phyloP scores from a whole-genome alignment of 2,113 vertebrate genomes.

The Spea bombifrons region DNA sequence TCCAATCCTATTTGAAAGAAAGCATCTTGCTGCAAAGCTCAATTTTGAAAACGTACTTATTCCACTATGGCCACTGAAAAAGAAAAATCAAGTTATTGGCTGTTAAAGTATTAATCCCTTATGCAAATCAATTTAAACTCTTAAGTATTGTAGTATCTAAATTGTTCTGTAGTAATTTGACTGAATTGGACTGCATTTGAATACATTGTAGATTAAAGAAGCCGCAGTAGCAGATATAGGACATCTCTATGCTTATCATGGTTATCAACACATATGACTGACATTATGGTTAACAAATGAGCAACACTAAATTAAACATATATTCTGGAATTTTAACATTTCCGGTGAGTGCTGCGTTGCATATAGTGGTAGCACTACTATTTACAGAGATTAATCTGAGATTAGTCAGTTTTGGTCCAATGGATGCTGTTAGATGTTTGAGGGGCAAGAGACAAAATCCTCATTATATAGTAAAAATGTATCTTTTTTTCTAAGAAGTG shows the following conservation, averaged over 20 bases:
- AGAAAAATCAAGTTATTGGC: constrained; percentile 40
- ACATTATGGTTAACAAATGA: constrained; percentile 13
- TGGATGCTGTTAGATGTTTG: no score
- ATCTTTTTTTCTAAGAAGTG: no score
- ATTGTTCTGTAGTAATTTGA: constrained; percentile 36
- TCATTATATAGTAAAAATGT: no score
- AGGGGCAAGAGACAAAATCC: no score
- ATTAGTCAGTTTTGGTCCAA: no score
- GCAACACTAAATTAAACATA: no score
- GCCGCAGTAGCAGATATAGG: constrained; percentile 25
- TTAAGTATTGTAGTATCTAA: constrained; percentile 37
- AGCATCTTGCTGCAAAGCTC: constrained; percentile 16
- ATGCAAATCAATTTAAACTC: constrained; percentile 47
- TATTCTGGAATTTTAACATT: no score
- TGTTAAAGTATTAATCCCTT: constrained; percentile 44
- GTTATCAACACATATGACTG: constrained; percentile 13
- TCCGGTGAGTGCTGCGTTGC: no score
- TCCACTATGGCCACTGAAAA: constrained; percentile 3
- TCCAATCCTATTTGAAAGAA: constrained; percentile 11
- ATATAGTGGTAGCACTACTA: no score
- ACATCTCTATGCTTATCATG: constrained; percentile 20
- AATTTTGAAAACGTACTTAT: constrained; percentile 29
- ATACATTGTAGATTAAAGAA: constrained; percentile 36
- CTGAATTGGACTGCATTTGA: constrained; percentile 32
- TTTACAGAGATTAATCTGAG: no score